phyloP scores from a whole-genome alignment of 2,888 invertebrate species.

The Andrena bicolor region DNA sequence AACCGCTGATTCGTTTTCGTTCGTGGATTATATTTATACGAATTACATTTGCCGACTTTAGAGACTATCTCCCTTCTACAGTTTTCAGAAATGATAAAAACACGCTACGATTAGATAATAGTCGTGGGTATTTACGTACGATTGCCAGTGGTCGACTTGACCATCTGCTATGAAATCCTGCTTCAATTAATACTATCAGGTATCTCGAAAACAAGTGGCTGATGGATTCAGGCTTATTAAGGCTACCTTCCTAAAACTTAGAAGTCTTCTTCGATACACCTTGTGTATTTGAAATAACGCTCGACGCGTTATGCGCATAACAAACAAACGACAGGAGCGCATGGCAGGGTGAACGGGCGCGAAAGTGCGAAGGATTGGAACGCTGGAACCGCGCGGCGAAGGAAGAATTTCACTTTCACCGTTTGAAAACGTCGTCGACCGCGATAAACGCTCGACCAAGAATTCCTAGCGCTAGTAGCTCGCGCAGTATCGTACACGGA shows the following conservation, averaged over 20 bases:
- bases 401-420: slow-evolving; percentile 79
- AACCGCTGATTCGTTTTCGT: neutral
- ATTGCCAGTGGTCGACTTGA: too few relatives aligned
- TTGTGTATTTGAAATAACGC: neutral
- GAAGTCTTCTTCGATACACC: neutral
- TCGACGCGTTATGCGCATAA: neutral
- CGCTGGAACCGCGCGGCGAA: slow-evolving; percentile 52
- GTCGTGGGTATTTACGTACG: too few relatives aligned
- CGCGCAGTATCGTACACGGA: neutral
- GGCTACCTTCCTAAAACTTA: too few relatives aligned
- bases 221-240: too few relatives aligned
- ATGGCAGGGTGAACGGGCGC: slow-evolving; percentile 63
- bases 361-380: slow-evolving; percentile 69
- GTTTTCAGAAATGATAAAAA: too few relatives aligned
- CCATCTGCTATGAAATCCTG: too few relatives aligned
- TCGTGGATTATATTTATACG: too few relatives aligned
- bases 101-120: too few relatives aligned
- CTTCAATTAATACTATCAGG: too few relatives aligned
- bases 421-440: slow-evolving; percentile 68
- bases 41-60: too few relatives aligned
- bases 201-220: too few relatives aligned
- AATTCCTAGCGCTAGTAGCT: slow-evolving; percentile 45
- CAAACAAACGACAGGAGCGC: neutral
- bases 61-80: too few relatives aligned
- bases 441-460: slow-evolving; percentile 50